A percentile compares a stretch with the other conserved stretches of the same genome.
phyloP scores from a whole-genome alignment of 2,797 vertebrate genomes.

The Cottoperca gobio region DNA sequence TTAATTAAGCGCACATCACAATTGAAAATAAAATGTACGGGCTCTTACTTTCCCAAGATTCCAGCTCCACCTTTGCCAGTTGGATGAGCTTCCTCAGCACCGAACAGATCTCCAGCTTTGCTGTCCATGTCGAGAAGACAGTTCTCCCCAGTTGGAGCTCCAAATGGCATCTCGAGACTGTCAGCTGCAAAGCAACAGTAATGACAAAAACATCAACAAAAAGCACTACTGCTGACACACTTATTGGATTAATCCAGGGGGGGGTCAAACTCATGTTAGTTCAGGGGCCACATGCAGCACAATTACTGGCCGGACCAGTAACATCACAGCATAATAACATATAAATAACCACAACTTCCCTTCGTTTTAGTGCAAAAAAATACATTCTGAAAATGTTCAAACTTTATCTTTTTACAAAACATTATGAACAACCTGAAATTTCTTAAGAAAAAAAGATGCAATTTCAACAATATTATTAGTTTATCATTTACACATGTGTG shows the following conservation, averaged over 20 bases:
- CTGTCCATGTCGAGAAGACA: slow-evolving; percentile 82
- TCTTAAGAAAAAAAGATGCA: no score
- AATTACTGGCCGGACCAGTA: no score
- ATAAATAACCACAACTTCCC: no score
- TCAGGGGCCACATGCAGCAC: no score
- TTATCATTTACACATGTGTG: no score
- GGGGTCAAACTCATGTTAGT: no score
- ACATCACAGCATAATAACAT: no score
- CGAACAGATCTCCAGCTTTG: slow-evolving; percentile 83
- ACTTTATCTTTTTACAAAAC: no score
- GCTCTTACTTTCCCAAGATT: slow-evolving; percentile 76
- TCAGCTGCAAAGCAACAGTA: slow-evolving; percentile 10
- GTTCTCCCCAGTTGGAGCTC: slow-evolving; percentile 75
- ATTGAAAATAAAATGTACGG: background rate
- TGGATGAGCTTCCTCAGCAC: slow-evolving; percentile 78
- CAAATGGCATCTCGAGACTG: slow-evolving; percentile 63
- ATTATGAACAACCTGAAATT: no score
- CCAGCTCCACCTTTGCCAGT: slow-evolving; percentile 78
- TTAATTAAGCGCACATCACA: background rate
- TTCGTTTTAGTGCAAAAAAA: no score
- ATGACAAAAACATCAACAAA: background rate
- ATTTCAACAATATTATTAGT: no score
- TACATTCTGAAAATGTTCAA: no score
- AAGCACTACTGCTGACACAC: background rate
- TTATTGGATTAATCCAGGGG: background rate